These are phyloP conservation scores for Bergia sp. DNA, from an alignment of 92 coral and sea anemone genomes.

Conservation along the genomic window DNA sequence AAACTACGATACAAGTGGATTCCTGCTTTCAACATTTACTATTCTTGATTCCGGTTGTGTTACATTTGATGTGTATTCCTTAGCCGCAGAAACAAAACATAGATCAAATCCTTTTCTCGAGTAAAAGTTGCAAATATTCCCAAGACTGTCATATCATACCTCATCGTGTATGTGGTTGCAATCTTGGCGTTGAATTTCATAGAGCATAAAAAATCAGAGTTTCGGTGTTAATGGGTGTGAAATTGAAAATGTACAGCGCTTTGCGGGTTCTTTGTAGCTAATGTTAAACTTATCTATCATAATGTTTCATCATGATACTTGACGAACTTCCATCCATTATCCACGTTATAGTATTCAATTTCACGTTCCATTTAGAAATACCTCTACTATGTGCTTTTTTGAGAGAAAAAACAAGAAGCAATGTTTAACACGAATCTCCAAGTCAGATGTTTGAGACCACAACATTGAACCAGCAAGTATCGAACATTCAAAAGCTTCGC, in stretches of 20 bases:
- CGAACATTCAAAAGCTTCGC: background rate
- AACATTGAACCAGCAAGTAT: background rate
- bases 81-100: too few relatives aligned
- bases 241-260: background rate
- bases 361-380: constrained; percentile 6
- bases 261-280: constrained; percentile 2
- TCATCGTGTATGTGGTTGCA: background rate
- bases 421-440: background rate
- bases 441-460: background rate
- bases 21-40: too few relatives aligned
- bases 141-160: background rate
- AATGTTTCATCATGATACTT: constrained; percentile 26
- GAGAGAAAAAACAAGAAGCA: background rate
- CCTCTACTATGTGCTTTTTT: background rate
- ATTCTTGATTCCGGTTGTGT: too few relatives aligned
- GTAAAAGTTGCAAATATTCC: background rate
- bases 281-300: constrained; percentile 6
- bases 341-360: constrained; percentile 21
- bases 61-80: background rate
- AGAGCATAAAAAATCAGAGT: too few relatives aligned
- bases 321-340: background rate
- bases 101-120: background rate
- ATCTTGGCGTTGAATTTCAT: too few relatives aligned
- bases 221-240: background rate
- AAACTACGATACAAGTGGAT: too few relatives aligned